Percentiles rank a stretch among this genome's conserved stretches.
Evolutionary conservation across 64 coral and sea anemone genomes (phyloP).

Genomic region (Exaiptasia diaphana): DNA sequence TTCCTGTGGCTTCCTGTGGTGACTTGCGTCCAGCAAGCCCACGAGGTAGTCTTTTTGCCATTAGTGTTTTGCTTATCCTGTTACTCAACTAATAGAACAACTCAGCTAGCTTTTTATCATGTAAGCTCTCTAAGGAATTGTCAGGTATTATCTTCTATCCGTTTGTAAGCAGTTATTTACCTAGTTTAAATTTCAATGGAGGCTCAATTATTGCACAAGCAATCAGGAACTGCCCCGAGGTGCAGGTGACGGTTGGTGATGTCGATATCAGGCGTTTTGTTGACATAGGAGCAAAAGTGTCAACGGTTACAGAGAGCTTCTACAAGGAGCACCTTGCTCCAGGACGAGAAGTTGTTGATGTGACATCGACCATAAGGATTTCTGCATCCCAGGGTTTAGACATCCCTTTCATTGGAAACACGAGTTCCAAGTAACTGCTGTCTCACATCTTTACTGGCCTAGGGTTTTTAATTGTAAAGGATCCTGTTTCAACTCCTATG

Average conservation of each 20-base stretch:
- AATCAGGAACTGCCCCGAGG: constrained; percentile 36
- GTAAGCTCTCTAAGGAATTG: no score
- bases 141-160: no score
- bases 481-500: constrained; percentile 39
- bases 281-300: constrained; percentile 65
- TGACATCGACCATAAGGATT: constrained; percentile 58
- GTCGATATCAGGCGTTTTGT: constrained; percentile 47
- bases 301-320: constrained; percentile 57
- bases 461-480: constrained; percentile 35
- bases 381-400: constrained; percentile 54
- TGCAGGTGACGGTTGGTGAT: constrained; percentile 37
- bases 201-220: constrained; percentile 52
- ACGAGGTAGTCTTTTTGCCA: no score
- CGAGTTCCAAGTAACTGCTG: constrained; percentile 54
- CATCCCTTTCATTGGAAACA: constrained; percentile 54
- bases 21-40: no score
- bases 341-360: constrained; percentile 32
- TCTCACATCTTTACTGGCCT: constrained; percentile 5
- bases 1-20: no score
- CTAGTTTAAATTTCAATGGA: constrained; percentile 49
- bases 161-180: no score
- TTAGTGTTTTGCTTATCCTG: no score
- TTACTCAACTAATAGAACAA: no score
- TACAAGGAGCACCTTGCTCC: constrained; percentile 24
- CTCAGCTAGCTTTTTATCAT: no score